Percentiles rank a stretch among this genome's conserved stretches.
These are phyloP conservation scores for Perca flavescens DNA, from an alignment of 2,113 vertebrate genomes.

Conservation along the genomic window DNA sequence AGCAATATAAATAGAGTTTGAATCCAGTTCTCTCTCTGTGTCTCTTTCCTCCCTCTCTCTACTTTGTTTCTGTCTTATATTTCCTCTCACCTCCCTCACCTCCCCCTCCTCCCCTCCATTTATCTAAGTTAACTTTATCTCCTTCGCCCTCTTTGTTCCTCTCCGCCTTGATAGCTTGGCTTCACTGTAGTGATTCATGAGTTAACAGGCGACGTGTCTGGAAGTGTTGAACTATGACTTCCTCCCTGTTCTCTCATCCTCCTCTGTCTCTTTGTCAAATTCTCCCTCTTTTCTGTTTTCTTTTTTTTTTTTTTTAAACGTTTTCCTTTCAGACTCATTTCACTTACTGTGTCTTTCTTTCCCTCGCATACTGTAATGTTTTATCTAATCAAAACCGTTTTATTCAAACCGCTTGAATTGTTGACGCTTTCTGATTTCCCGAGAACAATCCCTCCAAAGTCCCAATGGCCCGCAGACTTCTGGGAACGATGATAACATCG, in stretches of 20 bases:
- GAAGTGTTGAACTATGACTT: constrained; percentile 51
- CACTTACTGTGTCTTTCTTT: background rate
- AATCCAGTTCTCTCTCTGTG: background rate
- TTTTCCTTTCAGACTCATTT: background rate
- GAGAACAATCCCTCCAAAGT: background rate
- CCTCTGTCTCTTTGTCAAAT: background rate
- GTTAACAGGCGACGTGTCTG: constrained; percentile 34
- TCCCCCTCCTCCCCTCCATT: constrained; percentile 1
- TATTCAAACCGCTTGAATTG: background rate
- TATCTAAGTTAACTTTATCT: constrained; percentile 36
- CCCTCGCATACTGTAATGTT: background rate
- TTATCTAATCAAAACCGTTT: background rate
- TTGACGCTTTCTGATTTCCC: background rate
- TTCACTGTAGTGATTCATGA: constrained; percentile 47
- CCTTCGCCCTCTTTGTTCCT: constrained; percentile 13
- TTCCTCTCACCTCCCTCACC: constrained; percentile 27
- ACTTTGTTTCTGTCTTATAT: constrained; percentile 22
- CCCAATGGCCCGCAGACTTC: background rate
- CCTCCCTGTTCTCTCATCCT: constrained; percentile 29
- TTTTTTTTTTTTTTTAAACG: background rate
- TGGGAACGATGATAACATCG: background rate
- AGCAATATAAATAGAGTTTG: too few relatives aligned
- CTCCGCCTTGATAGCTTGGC: background rate
- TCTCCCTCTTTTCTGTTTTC: background rate
- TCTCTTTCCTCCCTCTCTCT: background rate